These are phyloP conservation scores for Varanus salvator DNA, from an alignment of 2,113 vertebrate species.

Conservation along the genomic window DNA sequence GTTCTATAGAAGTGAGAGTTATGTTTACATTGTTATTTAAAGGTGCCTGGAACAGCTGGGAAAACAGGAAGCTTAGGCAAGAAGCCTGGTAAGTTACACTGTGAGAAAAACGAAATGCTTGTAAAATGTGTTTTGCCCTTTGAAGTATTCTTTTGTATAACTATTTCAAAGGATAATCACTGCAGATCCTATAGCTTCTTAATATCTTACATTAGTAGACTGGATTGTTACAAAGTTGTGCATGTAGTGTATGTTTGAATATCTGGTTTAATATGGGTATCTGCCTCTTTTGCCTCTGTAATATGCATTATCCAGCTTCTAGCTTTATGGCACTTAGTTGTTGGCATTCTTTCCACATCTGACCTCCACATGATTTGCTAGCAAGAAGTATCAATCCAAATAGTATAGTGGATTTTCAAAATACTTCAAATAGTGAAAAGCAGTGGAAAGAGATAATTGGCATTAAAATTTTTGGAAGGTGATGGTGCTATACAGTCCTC, in stretches of 20 bases:
- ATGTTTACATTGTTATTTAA: conserved; percentile 71
- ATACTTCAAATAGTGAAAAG: not conserved
- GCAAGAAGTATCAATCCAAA: not conserved
- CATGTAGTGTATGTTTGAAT: not conserved
- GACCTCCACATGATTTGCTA: not conserved
- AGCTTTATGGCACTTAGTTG: not conserved
- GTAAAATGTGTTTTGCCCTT: not conserved
- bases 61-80: conserved; percentile 97
- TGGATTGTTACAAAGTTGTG: not conserved
- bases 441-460: not conserved
- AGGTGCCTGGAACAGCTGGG: conserved; percentile 91
- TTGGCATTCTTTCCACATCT: not conserved
- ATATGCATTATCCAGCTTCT: not conserved
- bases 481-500: not conserved
- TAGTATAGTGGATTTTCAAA: not conserved
- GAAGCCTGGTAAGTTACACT: conserved; percentile 90
- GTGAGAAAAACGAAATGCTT: not conserved
- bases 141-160: not conserved
- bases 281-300: not conserved
- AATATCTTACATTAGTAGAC: not conserved
- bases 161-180: not conserved
- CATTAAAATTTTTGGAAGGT: not conserved
- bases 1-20: not conserved
- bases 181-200: not conserved
- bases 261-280: not conserved